Evolutionary conservation across 2,888 invertebrate genomes (phyloP), one percentile per base, ranked within the genome.

Genomic region (Caenorhabditis sp.): DNA sequence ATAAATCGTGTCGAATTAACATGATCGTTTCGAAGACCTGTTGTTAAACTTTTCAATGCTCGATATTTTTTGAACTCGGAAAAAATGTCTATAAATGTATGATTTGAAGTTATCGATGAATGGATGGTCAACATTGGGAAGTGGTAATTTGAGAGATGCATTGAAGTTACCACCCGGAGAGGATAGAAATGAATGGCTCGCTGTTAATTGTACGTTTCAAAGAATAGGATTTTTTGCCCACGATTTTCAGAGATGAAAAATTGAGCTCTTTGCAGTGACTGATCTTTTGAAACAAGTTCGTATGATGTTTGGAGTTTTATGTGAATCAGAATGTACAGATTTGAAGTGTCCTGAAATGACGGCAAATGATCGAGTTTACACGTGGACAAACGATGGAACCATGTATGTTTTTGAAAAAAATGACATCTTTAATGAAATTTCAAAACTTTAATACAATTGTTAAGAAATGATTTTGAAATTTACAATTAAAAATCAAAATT

Each of bases 121-220:
- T 55, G 55, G 26, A 17, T 96, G 96, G 12, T 78, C 82, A 8
- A 99, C 99, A 0, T 91, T 99, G 54, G 99, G 97, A 67, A 97
- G 96, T 58, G 97, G 97, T 26, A 97, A 97, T 91, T 91, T 99
- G 80, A 91, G 97, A 76, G 91, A 95, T 76, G 99, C 97, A 55
- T 97, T 99, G 65, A 93, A 73, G 55, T 61, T 79, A n/a, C 79
- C 79, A 10, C 58, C 97, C 89, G 97, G 99, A 49, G 99, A 99
- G 90, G 99, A 99, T 90, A 92, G 96, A 78, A 97, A 99, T 88
- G 99, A 99, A 91, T 99, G 99, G 99, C 95, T 99, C 53, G 99
- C 99, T 65, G 97, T 99, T 57, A 99, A 99, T 89, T 97, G 97
- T 86, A 95, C 89, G 92, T 94, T 57, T 27, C 55, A 26, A 24